Percentiles rank a stretch among this genome's conserved stretches.
These are phyloP conservation scores for Garra rufa DNA, from an alignment of 2,113 vertebrate genomes.

Conservation along the genomic window DNA sequence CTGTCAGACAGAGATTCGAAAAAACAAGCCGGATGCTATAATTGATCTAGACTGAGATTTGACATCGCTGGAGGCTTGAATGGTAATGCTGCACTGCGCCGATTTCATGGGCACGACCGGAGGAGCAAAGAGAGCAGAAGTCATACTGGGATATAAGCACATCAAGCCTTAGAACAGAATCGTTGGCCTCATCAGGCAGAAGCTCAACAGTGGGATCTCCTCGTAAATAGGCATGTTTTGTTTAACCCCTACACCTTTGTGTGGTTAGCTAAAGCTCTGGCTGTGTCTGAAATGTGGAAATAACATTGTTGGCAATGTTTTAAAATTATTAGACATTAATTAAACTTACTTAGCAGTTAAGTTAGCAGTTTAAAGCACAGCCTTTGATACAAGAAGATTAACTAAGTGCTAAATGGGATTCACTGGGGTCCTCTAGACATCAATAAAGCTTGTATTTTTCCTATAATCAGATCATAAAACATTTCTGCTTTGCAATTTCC, in stretches of 20 bases:
- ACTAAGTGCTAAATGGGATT: neutral
- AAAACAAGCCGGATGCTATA: slow-evolving; percentile 30
- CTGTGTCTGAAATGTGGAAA: neutral
- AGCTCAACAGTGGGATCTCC: slow-evolving; percentile 57
- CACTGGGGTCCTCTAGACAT: neutral
- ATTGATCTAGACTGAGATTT: slow-evolving; percentile 33
- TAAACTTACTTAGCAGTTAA: too few relatives aligned
- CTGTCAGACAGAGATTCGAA: slow-evolving; percentile 29
- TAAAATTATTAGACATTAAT: neutral
- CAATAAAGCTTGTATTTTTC: neutral
- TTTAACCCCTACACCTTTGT: slow-evolving; percentile 10
- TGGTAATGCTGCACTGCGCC: slow-evolving; percentile 17
- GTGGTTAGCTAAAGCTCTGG: neutral
- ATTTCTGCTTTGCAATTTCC: slow-evolving; percentile 45
- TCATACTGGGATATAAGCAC: slow-evolving; percentile 70
- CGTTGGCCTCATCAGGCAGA: slow-evolving; percentile 67
- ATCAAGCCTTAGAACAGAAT: slow-evolving; percentile 71
- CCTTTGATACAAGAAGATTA: neutral
- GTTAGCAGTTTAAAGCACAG: neutral
- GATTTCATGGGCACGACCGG: slow-evolving; percentile 59
- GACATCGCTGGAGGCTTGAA: slow-evolving; percentile 18
- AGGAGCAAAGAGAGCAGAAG: slow-evolving; percentile 63
- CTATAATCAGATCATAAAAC: slow-evolving; percentile 16
- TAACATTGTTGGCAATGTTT: neutral
- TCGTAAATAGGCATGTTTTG: slow-evolving; percentile 67